phyloP scores from a whole-genome alignment of 2,113 vertebrate genomes.

The Chaetura pelagica region DNA sequence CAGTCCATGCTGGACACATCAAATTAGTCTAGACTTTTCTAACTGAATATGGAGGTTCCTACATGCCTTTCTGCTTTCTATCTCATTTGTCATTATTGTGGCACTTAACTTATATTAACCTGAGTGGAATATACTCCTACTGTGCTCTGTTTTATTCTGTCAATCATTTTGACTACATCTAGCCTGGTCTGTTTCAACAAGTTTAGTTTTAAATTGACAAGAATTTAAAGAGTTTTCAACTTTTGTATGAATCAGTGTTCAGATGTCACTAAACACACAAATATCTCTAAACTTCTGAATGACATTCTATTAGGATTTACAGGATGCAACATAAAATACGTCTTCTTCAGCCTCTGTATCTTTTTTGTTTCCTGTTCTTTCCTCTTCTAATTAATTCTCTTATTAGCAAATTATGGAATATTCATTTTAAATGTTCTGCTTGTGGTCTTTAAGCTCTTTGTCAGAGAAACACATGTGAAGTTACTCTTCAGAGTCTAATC shows the following conservation, averaged over 20 bases:
- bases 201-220: neutral
- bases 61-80: fast-evolving
- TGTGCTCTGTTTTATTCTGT: neutral
- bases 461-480: neutral
- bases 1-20: neutral
- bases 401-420: neutral
- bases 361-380: neutral
- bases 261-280: neutral
- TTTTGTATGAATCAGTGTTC: neutral
- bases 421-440: neutral
- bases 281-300: neutral
- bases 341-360: neutral
- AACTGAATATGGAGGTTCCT: neutral
- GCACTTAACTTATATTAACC: neutral
- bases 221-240: neutral
- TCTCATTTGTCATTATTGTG: neutral
- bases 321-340: neutral
- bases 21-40: neutral
- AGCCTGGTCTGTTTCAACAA: neutral
- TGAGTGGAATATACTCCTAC: neutral
- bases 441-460: neutral
- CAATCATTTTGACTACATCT: neutral
- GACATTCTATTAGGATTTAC: neutral
- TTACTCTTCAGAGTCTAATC: neutral
- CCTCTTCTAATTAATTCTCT: neutral